A percentile compares a stretch with the other conserved stretches of the same genome.
Evolutionary conservation across 2,797 vertebrate genomes (phyloP).

Genomic region (Xiphorhynchus erythropygius): DNA sequence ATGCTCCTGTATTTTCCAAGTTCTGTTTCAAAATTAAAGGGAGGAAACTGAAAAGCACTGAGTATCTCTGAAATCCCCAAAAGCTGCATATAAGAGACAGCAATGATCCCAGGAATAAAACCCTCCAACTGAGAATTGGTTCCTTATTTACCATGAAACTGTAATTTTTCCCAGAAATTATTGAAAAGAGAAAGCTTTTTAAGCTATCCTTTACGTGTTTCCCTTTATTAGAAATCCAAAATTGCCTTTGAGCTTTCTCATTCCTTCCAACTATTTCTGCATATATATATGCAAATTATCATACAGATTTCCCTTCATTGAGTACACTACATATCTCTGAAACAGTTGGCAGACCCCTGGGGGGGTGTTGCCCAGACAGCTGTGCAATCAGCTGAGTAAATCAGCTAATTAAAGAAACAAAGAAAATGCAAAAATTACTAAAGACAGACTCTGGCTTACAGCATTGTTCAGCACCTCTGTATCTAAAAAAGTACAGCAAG

Average conservation of each 20-base stretch:
- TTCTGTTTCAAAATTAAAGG: not conserved
- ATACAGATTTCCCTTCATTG: constrained; percentile 39
- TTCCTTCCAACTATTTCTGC: constrained; percentile 16
- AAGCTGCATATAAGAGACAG: not conserved
- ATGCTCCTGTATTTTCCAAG: not conserved
- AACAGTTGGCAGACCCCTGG: constrained; percentile 56
- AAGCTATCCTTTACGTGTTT: constrained; percentile 29
- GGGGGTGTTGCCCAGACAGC: constrained; percentile 62
- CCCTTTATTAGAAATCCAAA: constrained; percentile 38
- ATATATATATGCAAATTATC: constrained; percentile 46
- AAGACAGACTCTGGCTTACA: constrained; percentile 14
- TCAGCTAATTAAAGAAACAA: constrained; percentile 75
- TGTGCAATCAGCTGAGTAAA: constrained; percentile 73
- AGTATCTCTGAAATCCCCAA: not conserved
- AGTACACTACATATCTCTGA: constrained; percentile 45
- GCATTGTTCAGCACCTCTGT: constrained; percentile 43
- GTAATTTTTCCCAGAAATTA: constrained; percentile 37
- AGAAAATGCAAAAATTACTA: constrained; percentile 70
- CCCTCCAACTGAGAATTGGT: not conserved
- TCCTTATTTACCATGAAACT: constrained; percentile 52
- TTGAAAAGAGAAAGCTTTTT: constrained; percentile 35
- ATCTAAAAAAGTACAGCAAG: constrained; percentile 40
- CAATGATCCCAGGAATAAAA: not conserved
- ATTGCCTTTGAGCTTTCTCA: constrained; percentile 36
- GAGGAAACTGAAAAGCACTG: not conserved